Conservation (phyloP, 1,140 invertebrate species). For the Araneus ventricosus region DNA sequence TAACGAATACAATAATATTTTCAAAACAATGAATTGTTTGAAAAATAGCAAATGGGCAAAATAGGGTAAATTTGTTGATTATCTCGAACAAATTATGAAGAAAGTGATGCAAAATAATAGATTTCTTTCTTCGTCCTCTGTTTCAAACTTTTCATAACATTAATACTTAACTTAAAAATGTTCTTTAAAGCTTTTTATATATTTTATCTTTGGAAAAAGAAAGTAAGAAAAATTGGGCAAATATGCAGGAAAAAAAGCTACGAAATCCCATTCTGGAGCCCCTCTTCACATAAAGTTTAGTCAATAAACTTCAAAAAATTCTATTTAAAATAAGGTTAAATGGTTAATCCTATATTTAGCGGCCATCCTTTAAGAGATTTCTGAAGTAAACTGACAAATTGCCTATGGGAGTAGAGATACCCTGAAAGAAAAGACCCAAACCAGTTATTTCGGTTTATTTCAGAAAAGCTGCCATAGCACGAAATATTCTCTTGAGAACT, state of each 20-base stretch:
- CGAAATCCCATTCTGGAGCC: neutral
- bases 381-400: neutral
- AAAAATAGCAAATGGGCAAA: no score
- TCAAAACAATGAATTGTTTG: no score
- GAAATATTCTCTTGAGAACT: conserved; percentile 42
- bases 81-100: no score
- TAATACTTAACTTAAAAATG: no score
- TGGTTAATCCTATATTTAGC: conserved; percentile 19
- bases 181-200: no score
- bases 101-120: no score
- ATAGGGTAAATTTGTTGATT: no score
- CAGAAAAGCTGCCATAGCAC: neutral
- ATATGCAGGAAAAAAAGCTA: neutral
- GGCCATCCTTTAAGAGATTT: neutral
- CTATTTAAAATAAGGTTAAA: neutral
- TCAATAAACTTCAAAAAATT: neutral
- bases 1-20: no score
- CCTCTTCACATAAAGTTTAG: neutral
- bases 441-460: conserved; percentile 25
- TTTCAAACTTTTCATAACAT: no score
- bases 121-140: no score
- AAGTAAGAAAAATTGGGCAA: neutral
- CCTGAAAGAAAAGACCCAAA: neutral
- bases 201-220: no score
- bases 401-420: neutral